These are phyloP conservation scores for Gobio gobio DNA, from an alignment of 2,113 vertebrate species.

Conservation along the genomic window DNA sequence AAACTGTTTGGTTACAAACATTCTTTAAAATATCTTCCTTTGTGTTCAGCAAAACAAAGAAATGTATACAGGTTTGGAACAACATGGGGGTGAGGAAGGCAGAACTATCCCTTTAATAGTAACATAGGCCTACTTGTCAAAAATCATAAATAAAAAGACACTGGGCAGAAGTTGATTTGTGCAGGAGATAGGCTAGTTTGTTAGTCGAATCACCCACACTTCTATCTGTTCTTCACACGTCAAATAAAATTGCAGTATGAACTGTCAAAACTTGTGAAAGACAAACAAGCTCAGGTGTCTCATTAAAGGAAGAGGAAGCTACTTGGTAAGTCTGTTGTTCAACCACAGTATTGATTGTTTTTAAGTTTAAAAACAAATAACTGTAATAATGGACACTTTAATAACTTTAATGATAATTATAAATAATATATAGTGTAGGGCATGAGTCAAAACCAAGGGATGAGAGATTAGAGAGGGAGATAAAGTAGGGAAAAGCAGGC, in stretches of 20 bases:
- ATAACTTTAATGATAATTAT: neutral
- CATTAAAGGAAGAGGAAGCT: neutral
- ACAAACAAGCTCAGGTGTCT: conserved; percentile 16
- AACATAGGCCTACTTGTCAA: neutral
- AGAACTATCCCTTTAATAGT: neutral
- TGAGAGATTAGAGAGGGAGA: neutral
- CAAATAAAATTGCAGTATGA: neutral
- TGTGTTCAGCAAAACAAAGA: no score
- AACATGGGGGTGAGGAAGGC: no score
- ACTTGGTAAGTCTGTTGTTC: neutral
- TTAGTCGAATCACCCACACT: neutral
- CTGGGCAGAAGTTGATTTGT: neutral
- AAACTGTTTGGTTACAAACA: no score
- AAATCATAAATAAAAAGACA: neutral
- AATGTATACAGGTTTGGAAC: no score
- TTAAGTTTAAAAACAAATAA: neutral
- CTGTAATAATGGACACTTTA: neutral
- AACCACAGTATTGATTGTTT: neutral
- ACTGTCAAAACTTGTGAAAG: neutral
- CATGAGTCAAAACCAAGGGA: neutral
- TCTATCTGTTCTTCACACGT: neutral
- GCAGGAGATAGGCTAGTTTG: neutral
- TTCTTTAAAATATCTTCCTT: no score
- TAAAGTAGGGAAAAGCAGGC: neutral
- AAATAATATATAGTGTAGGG: neutral